Conservation (phyloP, 2,113 vertebrate species). For the Chascanopsetta lugubris region DNA sequence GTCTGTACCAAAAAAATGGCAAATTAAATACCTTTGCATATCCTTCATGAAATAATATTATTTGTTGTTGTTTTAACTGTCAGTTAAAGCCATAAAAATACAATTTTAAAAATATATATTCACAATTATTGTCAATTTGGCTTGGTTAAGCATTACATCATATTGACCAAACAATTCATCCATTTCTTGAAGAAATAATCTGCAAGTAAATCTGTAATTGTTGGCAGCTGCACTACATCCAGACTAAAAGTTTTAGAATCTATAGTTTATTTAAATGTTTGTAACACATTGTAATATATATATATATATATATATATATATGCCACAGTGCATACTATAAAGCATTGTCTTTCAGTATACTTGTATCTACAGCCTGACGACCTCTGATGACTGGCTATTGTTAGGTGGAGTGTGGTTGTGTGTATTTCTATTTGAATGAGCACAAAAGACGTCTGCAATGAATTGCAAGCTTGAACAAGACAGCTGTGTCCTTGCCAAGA, state of each 20-base stretch:
- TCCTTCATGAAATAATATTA: too few species aligned
- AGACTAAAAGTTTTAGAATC: neutral
- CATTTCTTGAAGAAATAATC: neutral
- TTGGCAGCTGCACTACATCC: neutral
- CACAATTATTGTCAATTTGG: too few species aligned
- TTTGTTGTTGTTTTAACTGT: too few species aligned
- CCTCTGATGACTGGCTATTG: slow-evolving; percentile 50
- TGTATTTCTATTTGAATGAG: slow-evolving; percentile 62
- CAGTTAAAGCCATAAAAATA: too few species aligned
- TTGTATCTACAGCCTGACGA: slow-evolving; percentile 26
- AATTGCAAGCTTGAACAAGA: slow-evolving; percentile 67
- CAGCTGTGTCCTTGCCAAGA: slow-evolving; percentile 69
- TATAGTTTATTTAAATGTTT: neutral
- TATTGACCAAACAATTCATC: neutral
- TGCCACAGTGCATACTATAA: slow-evolving; percentile 4
- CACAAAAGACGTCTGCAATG: slow-evolving; percentile 65
- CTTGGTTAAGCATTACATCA: too few species aligned
- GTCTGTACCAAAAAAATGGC: too few species aligned
- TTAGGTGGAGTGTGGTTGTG: slow-evolving; percentile 51
- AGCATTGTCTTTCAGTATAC: slow-evolving; percentile 23
- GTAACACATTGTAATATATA: too few species aligned
- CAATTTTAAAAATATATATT: too few species aligned
- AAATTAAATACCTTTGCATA: too few species aligned
- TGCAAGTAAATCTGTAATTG: neutral
- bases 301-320: neutral